These are phyloP conservation scores for Bolinopsis microptera DNA, from an alignment of 37 sponge, comb jelly and placozoan species.

Conservation along the genomic window DNA sequence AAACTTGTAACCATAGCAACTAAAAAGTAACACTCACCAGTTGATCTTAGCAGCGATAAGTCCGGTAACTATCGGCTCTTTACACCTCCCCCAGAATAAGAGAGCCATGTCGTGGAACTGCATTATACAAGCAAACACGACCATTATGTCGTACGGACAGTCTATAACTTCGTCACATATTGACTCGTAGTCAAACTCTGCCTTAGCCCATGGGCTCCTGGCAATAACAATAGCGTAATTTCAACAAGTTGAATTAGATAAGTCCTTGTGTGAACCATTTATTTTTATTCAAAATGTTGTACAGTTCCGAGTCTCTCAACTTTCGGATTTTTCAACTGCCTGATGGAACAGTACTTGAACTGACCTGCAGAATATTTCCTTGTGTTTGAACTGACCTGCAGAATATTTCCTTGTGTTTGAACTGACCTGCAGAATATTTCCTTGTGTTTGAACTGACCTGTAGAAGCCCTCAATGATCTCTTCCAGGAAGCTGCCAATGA, in stretches of 20 bases:
- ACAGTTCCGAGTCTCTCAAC: no score
- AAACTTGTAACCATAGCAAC: no score
- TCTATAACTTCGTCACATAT: not conserved
- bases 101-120: conserved; percentile 49
- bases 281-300: no score
- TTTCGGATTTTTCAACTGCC: no score
- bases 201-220: not conserved
- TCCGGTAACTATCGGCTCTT: conserved; percentile 33
- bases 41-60: conserved; percentile 18
- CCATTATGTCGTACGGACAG: conserved; percentile 18
- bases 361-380: no score
- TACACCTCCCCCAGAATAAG: conserved; percentile 33
- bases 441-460: not conserved
- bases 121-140: not conserved
- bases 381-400: no score
- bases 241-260: no score
- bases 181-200: not conserved
- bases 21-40: no score
- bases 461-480: not conserved
- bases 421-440: no score
- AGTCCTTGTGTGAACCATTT: no score
- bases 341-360: no score
- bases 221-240: not conserved
- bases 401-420: no score
- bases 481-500: not conserved